These are phyloP conservation scores for Syrista parreyssii DNA, from an alignment of 2,888 invertebrate species.

Conservation along the genomic window DNA sequence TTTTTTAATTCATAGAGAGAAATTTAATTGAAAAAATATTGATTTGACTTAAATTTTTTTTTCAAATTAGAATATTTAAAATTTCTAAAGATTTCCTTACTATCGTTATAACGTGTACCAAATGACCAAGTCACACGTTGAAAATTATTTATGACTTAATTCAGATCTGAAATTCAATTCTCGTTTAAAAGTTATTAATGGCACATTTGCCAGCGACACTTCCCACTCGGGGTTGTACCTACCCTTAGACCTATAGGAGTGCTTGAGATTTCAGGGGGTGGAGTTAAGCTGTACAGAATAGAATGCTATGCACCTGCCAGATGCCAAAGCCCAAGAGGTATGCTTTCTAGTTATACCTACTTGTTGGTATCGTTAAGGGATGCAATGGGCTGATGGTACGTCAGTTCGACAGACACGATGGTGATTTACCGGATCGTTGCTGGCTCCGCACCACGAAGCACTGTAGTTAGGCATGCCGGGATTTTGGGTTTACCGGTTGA, in stretches of 20 bases:
- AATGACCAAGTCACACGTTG: neutral
- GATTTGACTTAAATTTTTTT: too few relatives aligned
- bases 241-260: neutral
- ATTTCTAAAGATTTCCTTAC: neutral
- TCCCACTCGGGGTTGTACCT: neutral
- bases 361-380: neutral
- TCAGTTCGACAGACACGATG: slow-evolving; percentile 19
- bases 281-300: neutral
- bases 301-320: neutral
- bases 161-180: neutral
- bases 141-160: neutral
- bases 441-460: slow-evolving; percentile 12
- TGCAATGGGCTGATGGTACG: neutral
- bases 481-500: slow-evolving; percentile 37
- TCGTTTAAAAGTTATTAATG: slow-evolving; percentile 3
- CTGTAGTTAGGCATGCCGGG: slow-evolving; percentile 16
- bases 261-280: neutral
- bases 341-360: neutral
- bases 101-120: neutral
- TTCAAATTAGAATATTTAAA: neutral
- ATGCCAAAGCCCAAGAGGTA: neutral
- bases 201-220: slow-evolving; percentile 4
- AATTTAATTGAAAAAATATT: neutral
- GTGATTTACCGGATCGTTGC: slow-evolving; percentile 2
- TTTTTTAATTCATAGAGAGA: neutral